Evolutionary conservation across 2,797 vertebrate genomes (phyloP).

Genomic region (Cygnus olor): DNA sequence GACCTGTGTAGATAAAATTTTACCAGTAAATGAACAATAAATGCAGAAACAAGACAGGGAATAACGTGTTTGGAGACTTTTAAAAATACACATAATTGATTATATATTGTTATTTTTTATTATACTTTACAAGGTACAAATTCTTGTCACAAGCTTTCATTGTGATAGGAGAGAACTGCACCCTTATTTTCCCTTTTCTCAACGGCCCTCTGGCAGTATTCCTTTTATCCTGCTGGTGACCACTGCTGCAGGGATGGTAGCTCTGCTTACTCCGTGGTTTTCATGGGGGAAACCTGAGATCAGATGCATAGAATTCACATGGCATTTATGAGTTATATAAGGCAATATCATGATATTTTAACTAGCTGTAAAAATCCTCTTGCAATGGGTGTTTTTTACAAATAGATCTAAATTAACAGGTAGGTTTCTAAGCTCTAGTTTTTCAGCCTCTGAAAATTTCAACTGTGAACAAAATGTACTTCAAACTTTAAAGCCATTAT

Average conservation of each 20-base stretch:
- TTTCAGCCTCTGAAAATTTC: background rate
- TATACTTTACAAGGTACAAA: background rate
- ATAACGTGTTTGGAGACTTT: background rate
- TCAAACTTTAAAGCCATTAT: background rate
- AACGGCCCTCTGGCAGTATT: background rate
- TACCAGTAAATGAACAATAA: slow-evolving; percentile 24
- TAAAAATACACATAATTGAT: background rate
- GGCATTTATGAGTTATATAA: background rate
- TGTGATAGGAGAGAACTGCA: rapidly evolving
- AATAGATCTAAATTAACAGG: background rate
- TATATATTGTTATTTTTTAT: no score
- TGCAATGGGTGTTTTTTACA: background rate
- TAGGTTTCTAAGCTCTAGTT: background rate
- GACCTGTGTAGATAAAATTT: background rate
- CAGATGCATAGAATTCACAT: background rate
- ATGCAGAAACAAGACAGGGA: slow-evolving; percentile 20
- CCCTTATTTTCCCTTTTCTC: background rate
- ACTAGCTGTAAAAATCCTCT: background rate
- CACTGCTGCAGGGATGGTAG: background rate
- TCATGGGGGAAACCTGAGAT: background rate
- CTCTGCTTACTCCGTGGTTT: background rate
- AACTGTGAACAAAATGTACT: background rate
- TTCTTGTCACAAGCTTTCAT: background rate
- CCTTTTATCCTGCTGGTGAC: background rate
- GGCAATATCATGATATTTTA: background rate